Percentiles rank a stretch among this genome's conserved stretches.
Conservation (phyloP, 1,140 invertebrate genomes). For the Drosophila subpulchrella region DNA sequence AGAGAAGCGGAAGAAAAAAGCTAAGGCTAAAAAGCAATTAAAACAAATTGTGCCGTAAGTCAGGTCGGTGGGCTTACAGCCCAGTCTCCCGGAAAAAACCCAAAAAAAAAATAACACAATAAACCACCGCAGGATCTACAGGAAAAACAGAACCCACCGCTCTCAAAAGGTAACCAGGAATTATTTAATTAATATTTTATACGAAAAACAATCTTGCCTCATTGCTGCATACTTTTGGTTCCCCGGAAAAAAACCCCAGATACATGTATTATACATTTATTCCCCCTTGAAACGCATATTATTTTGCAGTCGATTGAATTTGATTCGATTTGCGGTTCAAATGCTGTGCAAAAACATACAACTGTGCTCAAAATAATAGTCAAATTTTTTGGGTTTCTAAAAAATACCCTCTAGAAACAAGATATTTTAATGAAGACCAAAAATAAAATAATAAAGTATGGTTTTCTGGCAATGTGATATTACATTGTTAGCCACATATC, state of each 20-base stretch:
- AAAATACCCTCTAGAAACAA: background rate
- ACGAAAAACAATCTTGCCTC: slow-evolving; percentile 39
- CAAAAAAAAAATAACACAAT: background rate
- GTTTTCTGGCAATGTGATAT: no score
- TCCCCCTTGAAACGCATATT: slow-evolving; percentile 27
- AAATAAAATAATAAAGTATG: no score
- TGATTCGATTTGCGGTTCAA: slow-evolving; percentile 62
- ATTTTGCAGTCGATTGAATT: slow-evolving; percentile 66
- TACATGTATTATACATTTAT: background rate
- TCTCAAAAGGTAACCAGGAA: slow-evolving; percentile 56
- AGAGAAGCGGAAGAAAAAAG: slow-evolving; percentile 19
- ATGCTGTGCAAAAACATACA: slow-evolving; percentile 14
- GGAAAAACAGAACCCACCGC: slow-evolving; percentile 11
- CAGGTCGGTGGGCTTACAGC: slow-evolving; percentile 69
- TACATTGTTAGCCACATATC: no score
- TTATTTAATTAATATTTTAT: slow-evolving; percentile 56
- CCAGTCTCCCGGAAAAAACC: slow-evolving; percentile 34
- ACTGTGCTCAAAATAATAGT: background rate
- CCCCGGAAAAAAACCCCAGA: background rate
- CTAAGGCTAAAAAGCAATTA: slow-evolving; percentile 76
- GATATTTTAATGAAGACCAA: background rate
- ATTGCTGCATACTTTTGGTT: slow-evolving; percentile 35
- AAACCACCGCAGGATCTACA: slow-evolving; percentile 16
- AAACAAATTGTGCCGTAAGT: slow-evolving; percentile 80
- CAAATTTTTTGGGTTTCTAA: background rate